Evolutionary conservation across 1,140 invertebrate genomes (phyloP).

Genomic region (Microvelia longipes): DNA sequence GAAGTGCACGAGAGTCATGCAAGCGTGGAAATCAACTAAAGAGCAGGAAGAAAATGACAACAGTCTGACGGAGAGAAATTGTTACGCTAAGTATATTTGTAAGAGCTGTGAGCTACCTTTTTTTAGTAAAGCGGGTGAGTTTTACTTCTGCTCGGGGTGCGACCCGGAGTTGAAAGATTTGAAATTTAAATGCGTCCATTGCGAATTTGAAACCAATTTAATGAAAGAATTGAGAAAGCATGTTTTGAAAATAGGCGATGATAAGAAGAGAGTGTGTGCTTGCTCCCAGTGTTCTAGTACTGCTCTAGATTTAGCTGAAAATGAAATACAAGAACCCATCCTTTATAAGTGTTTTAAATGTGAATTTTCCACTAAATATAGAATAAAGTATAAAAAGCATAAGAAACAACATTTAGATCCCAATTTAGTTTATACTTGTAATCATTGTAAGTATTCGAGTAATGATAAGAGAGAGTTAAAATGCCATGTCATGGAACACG

Average conservation of each 20-base stretch:
- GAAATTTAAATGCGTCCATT: neutral
- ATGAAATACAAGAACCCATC: neutral
- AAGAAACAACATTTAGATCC: neutral
- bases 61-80: neutral
- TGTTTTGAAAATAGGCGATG: neutral
- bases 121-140: neutral
- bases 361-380: neutral
- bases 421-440: neutral
- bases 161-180: neutral
- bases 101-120: neutral
- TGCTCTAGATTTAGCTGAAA: neutral
- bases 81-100: neutral
- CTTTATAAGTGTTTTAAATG: neutral
- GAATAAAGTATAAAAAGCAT: neutral
- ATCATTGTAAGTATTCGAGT: neutral
- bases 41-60: neutral
- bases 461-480: neutral
- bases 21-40: neutral
- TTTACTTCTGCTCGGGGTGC: neutral
- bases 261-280: neutral
- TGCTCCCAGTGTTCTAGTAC: neutral
- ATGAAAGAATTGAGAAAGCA: neutral
- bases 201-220: neutral
- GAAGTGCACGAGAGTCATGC: neutral
- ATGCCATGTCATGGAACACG: neutral